These are phyloP conservation scores for Plotosus lineatus DNA, from an alignment of 2,113 vertebrate genomes.

Conservation along the genomic window DNA sequence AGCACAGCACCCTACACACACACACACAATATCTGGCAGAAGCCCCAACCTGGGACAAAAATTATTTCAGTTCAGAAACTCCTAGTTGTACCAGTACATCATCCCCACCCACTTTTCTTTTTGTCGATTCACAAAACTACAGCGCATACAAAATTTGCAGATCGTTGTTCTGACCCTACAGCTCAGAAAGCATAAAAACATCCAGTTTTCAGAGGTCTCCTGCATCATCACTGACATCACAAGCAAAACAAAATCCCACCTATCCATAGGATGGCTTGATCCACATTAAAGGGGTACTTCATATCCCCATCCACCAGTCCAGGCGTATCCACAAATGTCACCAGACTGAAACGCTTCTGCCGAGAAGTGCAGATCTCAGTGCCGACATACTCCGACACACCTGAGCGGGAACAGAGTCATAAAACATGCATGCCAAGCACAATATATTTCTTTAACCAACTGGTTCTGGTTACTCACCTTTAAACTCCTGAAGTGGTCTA, in stretches of 20 bases:
- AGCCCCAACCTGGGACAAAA: not conserved
- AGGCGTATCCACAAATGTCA: constrained; percentile 82
- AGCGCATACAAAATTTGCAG: not conserved
- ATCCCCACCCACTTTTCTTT: not conserved
- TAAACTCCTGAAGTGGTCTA: constrained; percentile 78
- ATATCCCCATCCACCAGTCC: constrained; percentile 83
- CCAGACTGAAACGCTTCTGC: constrained; percentile 81
- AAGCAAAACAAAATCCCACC: constrained; percentile 59
- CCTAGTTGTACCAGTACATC: not conserved
- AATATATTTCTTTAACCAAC: not conserved
- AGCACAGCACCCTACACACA: no score
- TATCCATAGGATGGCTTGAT: constrained; percentile 78
- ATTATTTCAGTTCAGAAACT: not conserved
- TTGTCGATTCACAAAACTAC: not conserved
- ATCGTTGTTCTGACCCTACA: not conserved
- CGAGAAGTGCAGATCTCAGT: constrained; percentile 82
- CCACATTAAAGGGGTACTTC: constrained; percentile 85
- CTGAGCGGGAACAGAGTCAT: constrained; percentile 53
- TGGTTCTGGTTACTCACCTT: constrained; percentile 67
- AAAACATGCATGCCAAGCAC: not conserved
- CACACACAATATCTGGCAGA: no score
- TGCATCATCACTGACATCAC: constrained; percentile 28
- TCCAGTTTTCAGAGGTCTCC: not conserved
- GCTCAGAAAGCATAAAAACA: not conserved
- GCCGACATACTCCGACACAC: constrained; percentile 78